Percentiles rank a stretch among this genome's conserved stretches.
Conservation (phyloP, 1,140 invertebrate species). For the Cylas formicarius region DNA sequence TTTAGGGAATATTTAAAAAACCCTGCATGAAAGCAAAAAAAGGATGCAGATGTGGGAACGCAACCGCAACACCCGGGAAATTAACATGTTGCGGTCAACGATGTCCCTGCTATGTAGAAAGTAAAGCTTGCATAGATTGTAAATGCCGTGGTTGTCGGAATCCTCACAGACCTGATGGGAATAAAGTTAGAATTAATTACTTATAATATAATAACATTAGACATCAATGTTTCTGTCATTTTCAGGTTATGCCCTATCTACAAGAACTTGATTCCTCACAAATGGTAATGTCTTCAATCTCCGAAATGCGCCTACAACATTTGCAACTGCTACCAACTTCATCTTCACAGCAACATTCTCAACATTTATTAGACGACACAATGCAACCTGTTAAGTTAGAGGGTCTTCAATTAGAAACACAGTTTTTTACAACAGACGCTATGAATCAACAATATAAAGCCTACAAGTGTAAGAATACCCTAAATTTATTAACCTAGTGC, state of each 20-base stretch:
- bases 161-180: constrained; percentile 71
- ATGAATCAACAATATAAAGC: constrained; percentile 24
- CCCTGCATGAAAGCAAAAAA: constrained; percentile 42
- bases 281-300: constrained; percentile 15
- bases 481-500: background rate
- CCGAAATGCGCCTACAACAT: constrained; percentile 18
- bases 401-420: constrained; percentile 18
- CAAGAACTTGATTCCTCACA: constrained; percentile 18
- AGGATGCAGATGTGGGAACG: constrained; percentile 87
- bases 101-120: constrained; percentile 87
- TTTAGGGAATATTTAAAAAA: constrained; percentile 38
- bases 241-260: constrained; percentile 23
- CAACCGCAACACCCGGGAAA: constrained; percentile 78
- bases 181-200: constrained; percentile 54
- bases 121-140: constrained; percentile 78
- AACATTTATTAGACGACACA: constrained; percentile 8
- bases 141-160: constrained; percentile 87
- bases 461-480: constrained; percentile 24
- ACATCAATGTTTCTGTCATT: background rate
- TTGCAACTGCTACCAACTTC: constrained; percentile 15
- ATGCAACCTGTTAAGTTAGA: constrained; percentile 16
- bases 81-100: constrained; percentile 86
- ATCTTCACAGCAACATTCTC: background rate
- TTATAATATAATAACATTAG: constrained; percentile 3
- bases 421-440: constrained; percentile 22